Evolutionary conservation across 2,797 vertebrate genomes (phyloP), one percentile per base, ranked within the genome.

Genomic region (Chrosomus eos): DNA sequence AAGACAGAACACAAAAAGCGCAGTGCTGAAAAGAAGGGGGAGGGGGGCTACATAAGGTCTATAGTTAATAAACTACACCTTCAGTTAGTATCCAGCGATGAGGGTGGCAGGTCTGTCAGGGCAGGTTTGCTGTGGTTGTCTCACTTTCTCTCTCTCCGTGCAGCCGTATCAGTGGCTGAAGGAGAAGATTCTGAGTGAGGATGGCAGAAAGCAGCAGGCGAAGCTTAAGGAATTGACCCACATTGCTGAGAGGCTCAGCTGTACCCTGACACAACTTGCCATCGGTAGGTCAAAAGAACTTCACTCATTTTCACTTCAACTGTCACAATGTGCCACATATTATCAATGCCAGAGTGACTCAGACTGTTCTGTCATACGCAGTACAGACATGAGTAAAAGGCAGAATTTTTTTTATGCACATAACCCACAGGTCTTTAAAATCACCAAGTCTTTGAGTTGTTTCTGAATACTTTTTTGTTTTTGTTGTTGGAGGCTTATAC

Each of bases 101-200:
- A 75, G 19, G 62, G 58, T 38, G 31, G 23, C 40, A 83, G 33
- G 14, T 60, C 19, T 73, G 60, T 75, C 72, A 38, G 40, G 31
- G 21, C 14, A 66, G 51, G 48, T 60, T 78, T 70, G 8, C 72
- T 73, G 76, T 72, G 43, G 16, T n/a, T 85, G 1, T 58, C 26
- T 26, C 72, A 67, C 19, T 71, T 4, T 82, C 19, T 85, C 23
- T 83, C 23, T 85, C 7, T 55, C 55, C 82, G 0, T 62, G 31
- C 18, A 99, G 98, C 97, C 98, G 89, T 99, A 99, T 93, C 97
- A 99, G 93, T 99, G 98, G 98, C 88, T 99, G 89, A 98, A 96
- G 87, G 98, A 99, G 88, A 97, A 98, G 92, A 97, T 99, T 91
- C 89, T 96, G 82, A 98, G 97, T 2, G 98, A 99, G 82, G 97